Percentiles rank a stretch among this genome's conserved stretches.
phyloP scores from a whole-genome alignment of 2,113 vertebrate species.

The Zosterops hypoxanthus region DNA sequence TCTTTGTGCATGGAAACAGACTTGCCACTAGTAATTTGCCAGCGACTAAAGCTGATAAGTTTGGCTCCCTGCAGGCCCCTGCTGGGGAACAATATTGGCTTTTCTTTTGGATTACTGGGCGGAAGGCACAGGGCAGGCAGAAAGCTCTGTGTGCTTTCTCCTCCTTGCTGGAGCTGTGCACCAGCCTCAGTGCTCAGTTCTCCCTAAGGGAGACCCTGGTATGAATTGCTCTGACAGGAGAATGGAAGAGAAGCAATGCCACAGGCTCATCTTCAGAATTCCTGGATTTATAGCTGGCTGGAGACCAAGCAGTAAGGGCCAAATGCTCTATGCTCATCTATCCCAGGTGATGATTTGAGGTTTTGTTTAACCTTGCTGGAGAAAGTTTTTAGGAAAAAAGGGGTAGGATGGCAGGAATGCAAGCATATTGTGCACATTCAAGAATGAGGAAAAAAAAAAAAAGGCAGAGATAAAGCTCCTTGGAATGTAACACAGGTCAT shows the following conservation, averaged over 20 bases:
- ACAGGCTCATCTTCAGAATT: background rate
- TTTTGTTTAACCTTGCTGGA: background rate
- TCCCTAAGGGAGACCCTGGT: background rate
- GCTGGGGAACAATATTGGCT: slow-evolving; percentile 42
- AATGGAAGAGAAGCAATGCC: background rate
- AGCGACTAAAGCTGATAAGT: slow-evolving; percentile 73
- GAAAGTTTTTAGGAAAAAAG: background rate
- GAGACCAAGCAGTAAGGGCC: background rate
- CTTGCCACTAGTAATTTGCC: slow-evolving; percentile 80
- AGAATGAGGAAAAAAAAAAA: background rate
- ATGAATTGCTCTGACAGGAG: background rate
- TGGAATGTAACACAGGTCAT: background rate
- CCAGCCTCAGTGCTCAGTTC: background rate
- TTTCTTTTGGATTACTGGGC: slow-evolving; percentile 45
- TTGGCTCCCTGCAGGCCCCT: slow-evolving; percentile 42
- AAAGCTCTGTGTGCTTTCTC: background rate
- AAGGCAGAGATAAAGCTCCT: background rate
- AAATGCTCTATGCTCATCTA: background rate
- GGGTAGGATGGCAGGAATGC: rapidly evolving
- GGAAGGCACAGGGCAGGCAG: background rate
- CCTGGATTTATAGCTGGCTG: background rate
- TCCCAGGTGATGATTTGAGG: rapidly evolving
- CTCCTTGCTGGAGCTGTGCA: rapidly evolving
- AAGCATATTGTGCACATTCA: background rate
- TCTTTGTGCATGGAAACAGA: slow-evolving; percentile 49